These are phyloP conservation scores for Heteromurus nitidus DNA, from an alignment of 2,888 invertebrate genomes.

Conservation along the genomic window DNA sequence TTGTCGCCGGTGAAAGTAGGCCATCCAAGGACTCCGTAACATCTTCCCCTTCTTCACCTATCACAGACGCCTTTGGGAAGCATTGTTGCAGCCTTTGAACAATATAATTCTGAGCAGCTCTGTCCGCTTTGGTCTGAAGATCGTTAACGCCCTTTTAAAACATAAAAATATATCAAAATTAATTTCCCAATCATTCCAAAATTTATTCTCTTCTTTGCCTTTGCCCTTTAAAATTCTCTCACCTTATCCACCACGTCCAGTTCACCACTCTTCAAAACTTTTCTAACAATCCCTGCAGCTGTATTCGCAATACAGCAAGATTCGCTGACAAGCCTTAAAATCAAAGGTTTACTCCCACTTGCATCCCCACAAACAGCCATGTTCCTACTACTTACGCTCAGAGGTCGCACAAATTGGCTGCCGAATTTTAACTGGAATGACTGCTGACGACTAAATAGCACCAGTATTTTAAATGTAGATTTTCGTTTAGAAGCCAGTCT, in stretches of 20 bases:
- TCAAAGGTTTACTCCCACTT: slow-evolving; percentile 77
- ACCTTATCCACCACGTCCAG: slow-evolving; percentile 95
- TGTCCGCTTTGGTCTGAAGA: slow-evolving; percentile 97
- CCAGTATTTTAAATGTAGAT: no score
- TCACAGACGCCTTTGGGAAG: slow-evolving; percentile 89
- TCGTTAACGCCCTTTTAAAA: slow-evolving; percentile 88
- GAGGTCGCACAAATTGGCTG: no score
- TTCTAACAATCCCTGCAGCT: slow-evolving; percentile 92
- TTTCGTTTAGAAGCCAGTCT: no score
- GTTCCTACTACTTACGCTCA: no score
- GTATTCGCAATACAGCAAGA: slow-evolving; percentile 87
- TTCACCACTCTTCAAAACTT: slow-evolving; percentile 92
- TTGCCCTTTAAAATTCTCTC: slow-evolving; percentile 62
- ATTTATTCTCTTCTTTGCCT: neutral
- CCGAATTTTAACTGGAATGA: no score
- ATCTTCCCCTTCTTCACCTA: slow-evolving; percentile 89
- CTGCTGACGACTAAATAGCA: no score
- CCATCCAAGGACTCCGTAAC: slow-evolving; percentile 75
- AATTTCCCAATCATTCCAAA: no score
- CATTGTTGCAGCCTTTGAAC: slow-evolving; percentile 88
- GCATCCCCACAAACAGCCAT: no score
- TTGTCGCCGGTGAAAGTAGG: slow-evolving; percentile 63
- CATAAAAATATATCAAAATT: neutral
- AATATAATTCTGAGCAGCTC: slow-evolving; percentile 95
- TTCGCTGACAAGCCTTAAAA: slow-evolving; percentile 85